phyloP scores from a whole-genome alignment of 2,888 invertebrate species.

The Cylindroiulus punctatus region DNA sequence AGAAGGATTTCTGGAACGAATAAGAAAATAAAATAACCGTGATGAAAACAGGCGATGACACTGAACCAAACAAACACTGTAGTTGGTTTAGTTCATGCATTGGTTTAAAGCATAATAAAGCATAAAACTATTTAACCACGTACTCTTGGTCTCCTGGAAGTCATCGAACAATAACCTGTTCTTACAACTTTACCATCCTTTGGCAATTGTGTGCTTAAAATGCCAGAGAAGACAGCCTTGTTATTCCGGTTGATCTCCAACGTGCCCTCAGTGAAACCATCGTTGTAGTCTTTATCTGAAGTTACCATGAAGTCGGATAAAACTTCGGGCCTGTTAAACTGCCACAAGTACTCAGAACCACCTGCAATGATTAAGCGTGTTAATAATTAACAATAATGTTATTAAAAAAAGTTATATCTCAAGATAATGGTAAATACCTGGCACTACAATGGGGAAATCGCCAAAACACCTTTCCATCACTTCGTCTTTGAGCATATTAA shows the following conservation, averaged over 20 bases:
- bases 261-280: slow-evolving; percentile 77
- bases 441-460: background rate
- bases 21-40: background rate
- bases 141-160: slow-evolving; percentile 75
- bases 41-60: background rate
- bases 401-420: background rate
- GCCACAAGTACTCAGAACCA: slow-evolving; percentile 79
- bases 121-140: slow-evolving; percentile 60
- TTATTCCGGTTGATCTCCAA: slow-evolving; percentile 75
- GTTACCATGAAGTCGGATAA: slow-evolving; percentile 79
- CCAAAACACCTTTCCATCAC: background rate
- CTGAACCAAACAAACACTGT: background rate
- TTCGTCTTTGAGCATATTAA: slow-evolving; percentile 29
- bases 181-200: slow-evolving; percentile 82
- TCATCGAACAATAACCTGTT: slow-evolving; percentile 85
- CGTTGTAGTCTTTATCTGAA: slow-evolving; percentile 81
- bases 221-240: slow-evolving; percentile 65
- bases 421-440: slow-evolving; percentile 12
- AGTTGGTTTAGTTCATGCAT: too few relatives aligned
- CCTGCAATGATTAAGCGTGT: slow-evolving; percentile 66
- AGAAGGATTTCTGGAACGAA: slow-evolving; percentile 78
- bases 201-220: slow-evolving; percentile 71
- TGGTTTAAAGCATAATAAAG: too few relatives aligned
- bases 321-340: slow-evolving; percentile 73
- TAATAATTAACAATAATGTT: background rate